A percentile compares a stretch with the other conserved stretches of the same genome.
Conservation (phyloP, 37 sponge, comb jelly and placozoan species). For the Axinella damicornis region DNA sequence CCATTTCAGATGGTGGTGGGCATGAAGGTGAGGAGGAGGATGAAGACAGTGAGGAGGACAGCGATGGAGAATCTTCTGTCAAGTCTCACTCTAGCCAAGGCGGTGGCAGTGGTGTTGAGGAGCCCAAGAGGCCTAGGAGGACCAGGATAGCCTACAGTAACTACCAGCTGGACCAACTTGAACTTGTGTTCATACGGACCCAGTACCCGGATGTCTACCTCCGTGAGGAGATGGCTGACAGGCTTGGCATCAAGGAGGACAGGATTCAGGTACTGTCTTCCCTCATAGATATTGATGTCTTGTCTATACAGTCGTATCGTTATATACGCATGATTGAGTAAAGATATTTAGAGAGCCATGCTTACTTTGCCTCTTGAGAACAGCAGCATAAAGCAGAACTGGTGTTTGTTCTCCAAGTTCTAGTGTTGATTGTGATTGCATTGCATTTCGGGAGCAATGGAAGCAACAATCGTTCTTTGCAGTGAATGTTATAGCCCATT, state of each 20-base stretch:
- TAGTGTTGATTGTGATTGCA: no score
- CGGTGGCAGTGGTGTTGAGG: constrained; percentile 23
- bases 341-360: no score
- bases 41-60: constrained; percentile 24
- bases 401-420: no score
- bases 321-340: no score
- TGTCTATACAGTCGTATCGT: no score
- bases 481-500: no score
- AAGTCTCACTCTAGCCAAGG: constrained; percentile 36
- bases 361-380: no score
- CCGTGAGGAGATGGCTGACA: constrained; percentile 64
- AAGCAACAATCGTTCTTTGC: no score
- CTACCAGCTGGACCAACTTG: constrained; percentile 70
- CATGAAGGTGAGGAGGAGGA: background rate
- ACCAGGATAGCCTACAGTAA: constrained; percentile 70
- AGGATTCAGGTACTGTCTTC: constrained; percentile 74
- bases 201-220: constrained; percentile 81
- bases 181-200: constrained; percentile 61
- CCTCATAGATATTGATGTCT: no score
- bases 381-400: no score
- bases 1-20: background rate
- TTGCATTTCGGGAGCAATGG: no score
- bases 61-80: constrained; percentile 24
- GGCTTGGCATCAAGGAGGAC: constrained; percentile 66
- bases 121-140: constrained; percentile 65